phyloP scores from a whole-genome alignment of 2,797 vertebrate genomes.

The Danio albolineatus region DNA sequence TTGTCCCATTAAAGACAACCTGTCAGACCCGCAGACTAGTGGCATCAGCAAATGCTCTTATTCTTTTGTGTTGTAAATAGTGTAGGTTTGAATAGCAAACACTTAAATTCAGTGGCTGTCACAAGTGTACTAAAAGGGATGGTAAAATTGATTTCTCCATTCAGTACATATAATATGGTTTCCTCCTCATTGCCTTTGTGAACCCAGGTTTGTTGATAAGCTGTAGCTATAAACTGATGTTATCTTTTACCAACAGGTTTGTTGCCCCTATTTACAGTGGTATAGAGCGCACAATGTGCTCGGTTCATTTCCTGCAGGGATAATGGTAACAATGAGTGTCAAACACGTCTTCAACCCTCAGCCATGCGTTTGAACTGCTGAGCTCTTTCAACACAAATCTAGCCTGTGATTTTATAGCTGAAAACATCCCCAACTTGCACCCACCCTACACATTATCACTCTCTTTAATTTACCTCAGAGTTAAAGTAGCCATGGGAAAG shows the following conservation, averaged over 20 bases:
- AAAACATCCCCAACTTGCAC: constrained; percentile 14
- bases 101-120: not conserved
- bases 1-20: not conserved
- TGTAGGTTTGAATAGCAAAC: not conserved
- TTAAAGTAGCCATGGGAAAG: constrained; percentile 22
- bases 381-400: constrained; percentile 48
- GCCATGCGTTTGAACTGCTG: constrained; percentile 41
- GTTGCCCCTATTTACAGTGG: constrained; percentile 16
- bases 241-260: constrained; percentile 29
- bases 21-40: not conserved
- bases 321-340: constrained; percentile 30
- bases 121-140: not conserved
- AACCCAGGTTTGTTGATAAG: not conserved
- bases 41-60: too few species aligned
- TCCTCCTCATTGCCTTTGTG: not conserved
- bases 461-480: constrained; percentile 1
- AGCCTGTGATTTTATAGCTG: constrained; percentile 33
- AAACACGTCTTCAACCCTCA: constrained; percentile 40
- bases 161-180: not conserved
- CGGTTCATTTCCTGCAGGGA: constrained; percentile 28
- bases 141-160: not conserved
- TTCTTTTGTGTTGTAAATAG: too few species aligned
- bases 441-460: constrained; percentile 20
- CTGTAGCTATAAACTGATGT: constrained; percentile 27
- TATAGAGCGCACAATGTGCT: not conserved